These are phyloP conservation scores for Polymixis flavicincta DNA, from an alignment of 2,888 invertebrate genomes.

Conservation along the genomic window DNA sequence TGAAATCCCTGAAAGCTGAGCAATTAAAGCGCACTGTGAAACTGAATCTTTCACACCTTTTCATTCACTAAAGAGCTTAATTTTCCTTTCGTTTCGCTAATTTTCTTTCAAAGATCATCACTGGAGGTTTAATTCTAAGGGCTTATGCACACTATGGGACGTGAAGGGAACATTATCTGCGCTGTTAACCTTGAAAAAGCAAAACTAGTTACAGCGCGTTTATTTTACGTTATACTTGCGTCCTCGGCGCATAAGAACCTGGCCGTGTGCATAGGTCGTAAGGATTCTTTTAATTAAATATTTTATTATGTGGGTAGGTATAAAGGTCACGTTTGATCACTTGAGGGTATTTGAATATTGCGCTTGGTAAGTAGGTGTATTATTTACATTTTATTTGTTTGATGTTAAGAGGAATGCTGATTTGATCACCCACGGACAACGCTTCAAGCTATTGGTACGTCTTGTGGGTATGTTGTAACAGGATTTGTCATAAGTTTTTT, in stretches of 20 bases:
- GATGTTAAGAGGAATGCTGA: slow-evolving; percentile 6
- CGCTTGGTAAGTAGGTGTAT: slow-evolving; percentile 21
- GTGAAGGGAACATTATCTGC: background rate
- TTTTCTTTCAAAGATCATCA: slow-evolving; percentile 57
- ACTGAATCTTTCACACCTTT: slow-evolving; percentile 69
- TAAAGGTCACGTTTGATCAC: slow-evolving; percentile 44
- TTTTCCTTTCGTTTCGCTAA: slow-evolving; percentile 71
- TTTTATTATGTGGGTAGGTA: slow-evolving; percentile 27
- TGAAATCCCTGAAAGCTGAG: slow-evolving; percentile 65
- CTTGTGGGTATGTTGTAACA: too few species aligned
- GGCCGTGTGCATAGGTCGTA: background rate
- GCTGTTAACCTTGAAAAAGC: background rate
- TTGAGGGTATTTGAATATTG: slow-evolving; percentile 33
- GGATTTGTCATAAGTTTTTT: too few species aligned
- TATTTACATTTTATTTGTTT: slow-evolving; percentile 37
- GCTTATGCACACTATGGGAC: background rate
- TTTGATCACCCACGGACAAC: slow-evolving; percentile 4
- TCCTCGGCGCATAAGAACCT: background rate
- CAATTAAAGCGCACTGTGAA: slow-evolving; percentile 72
- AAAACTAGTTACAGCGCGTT: background rate
- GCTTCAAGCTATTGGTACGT: background rate
- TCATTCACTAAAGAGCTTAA: slow-evolving; percentile 69
- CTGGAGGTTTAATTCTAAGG: slow-evolving; percentile 41
- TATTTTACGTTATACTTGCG: background rate
- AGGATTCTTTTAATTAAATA: slow-evolving; percentile 25